phyloP scores from a whole-genome alignment of 92 coral and sea anemone genomes.

The Parazoanthus darwini region DNA sequence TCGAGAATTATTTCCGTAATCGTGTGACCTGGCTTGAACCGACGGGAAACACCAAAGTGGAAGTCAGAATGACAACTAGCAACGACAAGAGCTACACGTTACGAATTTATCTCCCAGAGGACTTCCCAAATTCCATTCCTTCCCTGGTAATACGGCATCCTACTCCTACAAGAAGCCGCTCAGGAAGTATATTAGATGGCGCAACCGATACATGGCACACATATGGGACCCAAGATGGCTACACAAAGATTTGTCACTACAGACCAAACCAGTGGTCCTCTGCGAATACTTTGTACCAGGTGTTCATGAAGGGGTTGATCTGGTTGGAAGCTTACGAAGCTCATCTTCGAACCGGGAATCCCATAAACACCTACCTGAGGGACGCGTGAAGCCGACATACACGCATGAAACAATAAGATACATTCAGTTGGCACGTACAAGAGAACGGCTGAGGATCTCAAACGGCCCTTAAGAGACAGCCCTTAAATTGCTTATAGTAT shows the following conservation, averaged over 20 bases:
- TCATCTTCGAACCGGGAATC: constrained; percentile 45
- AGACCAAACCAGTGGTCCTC: constrained; percentile 39
- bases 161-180: constrained; percentile 46
- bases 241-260: constrained; percentile 47
- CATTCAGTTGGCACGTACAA: too few species aligned
- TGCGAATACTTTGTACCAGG: constrained; percentile 38
- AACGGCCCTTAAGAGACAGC: too few species aligned
- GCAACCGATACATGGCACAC: constrained; percentile 39
- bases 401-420: not conserved
- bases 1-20: constrained; percentile 50
- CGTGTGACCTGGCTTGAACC: constrained; percentile 76
- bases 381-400: constrained; percentile 23
- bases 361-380: constrained; percentile 44
- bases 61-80: constrained; percentile 60
- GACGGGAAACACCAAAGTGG: constrained; percentile 65
- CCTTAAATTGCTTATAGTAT: too few species aligned
- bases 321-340: constrained; percentile 57
- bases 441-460: too few species aligned
- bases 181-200: constrained; percentile 9
- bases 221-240: constrained; percentile 48
- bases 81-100: constrained; percentile 61
- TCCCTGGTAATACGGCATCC: constrained; percentile 65
- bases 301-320: constrained; percentile 52
- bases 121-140: constrained; percentile 84
- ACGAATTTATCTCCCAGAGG: constrained; percentile 68